Evolutionary conservation across 92 coral and sea anemone genomes (phyloP).

Genomic region (Muricea muricata): DNA sequence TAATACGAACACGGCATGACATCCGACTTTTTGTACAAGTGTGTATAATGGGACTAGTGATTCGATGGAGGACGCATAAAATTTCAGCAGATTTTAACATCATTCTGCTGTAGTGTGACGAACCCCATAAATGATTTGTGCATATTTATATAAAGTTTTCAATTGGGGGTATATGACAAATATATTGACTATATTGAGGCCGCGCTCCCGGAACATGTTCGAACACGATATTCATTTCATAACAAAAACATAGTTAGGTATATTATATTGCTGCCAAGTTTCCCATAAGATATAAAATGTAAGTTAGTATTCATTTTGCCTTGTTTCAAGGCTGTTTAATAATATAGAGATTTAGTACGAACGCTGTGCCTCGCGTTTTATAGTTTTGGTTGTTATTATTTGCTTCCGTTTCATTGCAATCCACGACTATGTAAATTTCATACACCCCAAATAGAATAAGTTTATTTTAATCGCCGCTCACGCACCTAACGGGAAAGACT

Average conservation of each 20-base stretch:
- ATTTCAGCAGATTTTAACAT: background rate
- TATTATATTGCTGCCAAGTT: conserved; percentile 3
- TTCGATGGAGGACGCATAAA: background rate
- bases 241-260: conserved; percentile 18
- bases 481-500: background rate
- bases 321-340: background rate
- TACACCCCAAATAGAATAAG: background rate
- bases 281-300: conserved; percentile 3
- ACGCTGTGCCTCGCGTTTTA: background rate
- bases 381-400: background rate
- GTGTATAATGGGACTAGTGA: background rate
- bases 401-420: conserved; percentile 25
- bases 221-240: conserved; percentile 19
- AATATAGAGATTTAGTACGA: conserved; percentile 10
- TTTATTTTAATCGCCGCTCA: background rate
- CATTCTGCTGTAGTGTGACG: conserved; percentile 15
- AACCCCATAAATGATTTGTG: conserved; percentile 25
- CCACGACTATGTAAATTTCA: conserved; percentile 24
- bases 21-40: background rate
- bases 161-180: background rate
- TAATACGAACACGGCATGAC: background rate
- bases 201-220: too few species aligned
- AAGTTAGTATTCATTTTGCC: conserved; percentile 22
- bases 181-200: background rate
- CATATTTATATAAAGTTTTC: conserved; percentile 38